Conservation (phyloP, 30 jellyfish, hydroid and myxozoan species). For the Calvadosia cruxmelitensis region DNA sequence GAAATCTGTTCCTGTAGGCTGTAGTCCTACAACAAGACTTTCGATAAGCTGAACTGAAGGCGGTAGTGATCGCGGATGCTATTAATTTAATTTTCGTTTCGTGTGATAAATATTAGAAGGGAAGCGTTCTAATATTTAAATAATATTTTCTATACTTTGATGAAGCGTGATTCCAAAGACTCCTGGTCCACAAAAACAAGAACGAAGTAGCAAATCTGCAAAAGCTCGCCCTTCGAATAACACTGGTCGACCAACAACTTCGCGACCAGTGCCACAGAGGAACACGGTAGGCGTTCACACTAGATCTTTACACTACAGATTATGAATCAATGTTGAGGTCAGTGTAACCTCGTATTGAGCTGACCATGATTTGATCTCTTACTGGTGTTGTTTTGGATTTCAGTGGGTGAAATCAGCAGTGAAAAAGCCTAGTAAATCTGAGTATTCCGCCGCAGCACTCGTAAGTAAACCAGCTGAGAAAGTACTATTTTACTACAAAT, state of each 20-base stretch:
- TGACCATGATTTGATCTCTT: not conserved
- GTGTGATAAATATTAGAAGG: too few species aligned
- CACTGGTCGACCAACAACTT: not conserved
- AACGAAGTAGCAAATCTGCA: conserved; percentile 38
- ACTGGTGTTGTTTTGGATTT: not conserved
- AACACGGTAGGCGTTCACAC: conserved; percentile 7
- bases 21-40: too few species aligned
- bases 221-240: conserved; percentile 5
- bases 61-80: too few species aligned
- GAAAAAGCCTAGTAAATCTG: not conserved
- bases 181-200: not conserved
- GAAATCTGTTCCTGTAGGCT: too few species aligned
- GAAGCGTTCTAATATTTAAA: too few species aligned
- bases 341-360: not conserved
- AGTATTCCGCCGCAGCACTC: not conserved
- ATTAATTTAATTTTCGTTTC: too few species aligned
- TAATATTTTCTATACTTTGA: too few species aligned
- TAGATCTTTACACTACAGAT: too few species aligned
- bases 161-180: not conserved
- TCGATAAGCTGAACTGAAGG: too few species aligned
- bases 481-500: too few species aligned
- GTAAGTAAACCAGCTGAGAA: too few species aligned
- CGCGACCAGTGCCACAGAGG: conserved; percentile 8
- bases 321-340: too few species aligned
- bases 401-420: conserved; percentile 7